A percentile compares a stretch with the other conserved stretches of the same genome.
Conservation (phyloP, 1,140 invertebrate species). For the Drosophila subobscura region DNA sequence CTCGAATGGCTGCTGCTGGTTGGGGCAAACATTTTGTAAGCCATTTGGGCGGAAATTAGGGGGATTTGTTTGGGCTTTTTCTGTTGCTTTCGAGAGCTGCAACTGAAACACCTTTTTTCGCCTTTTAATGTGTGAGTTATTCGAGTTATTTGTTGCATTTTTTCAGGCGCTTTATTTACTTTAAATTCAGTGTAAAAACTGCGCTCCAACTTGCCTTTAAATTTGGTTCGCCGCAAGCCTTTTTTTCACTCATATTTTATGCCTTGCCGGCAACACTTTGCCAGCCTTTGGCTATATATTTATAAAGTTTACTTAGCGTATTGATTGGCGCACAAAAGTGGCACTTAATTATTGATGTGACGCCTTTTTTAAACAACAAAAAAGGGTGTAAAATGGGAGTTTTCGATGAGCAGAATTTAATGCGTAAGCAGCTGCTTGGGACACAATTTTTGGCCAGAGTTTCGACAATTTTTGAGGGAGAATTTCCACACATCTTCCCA, state of each 20-base stretch:
- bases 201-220: too few species aligned
- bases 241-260: too few species aligned
- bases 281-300: conserved; percentile 8
- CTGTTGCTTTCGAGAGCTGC: conserved; percentile 7
- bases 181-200: conserved; percentile 1
- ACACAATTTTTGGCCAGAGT: too few species aligned
- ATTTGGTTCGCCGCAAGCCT: too few species aligned
- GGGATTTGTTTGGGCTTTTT: conserved; percentile 20
- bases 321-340: conserved; percentile 9
- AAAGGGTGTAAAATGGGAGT: too few species aligned
- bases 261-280: too few species aligned
- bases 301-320: not conserved
- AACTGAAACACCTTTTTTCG: conserved; percentile 2
- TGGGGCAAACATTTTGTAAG: conserved; percentile 5
- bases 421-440: not conserved
- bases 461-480: too few species aligned
- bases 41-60: conserved; percentile 20
- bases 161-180: not conserved
- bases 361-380: not conserved
- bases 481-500: too few species aligned
- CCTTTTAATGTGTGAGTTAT: too few species aligned
- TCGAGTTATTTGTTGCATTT: too few species aligned
- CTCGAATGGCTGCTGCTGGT: conserved; percentile 9
- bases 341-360: conserved; percentile 14
- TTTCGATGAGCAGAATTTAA: too few species aligned